Conservation (phyloP, 1,140 invertebrate species). For the Cyclargus thomasi region DNA sequence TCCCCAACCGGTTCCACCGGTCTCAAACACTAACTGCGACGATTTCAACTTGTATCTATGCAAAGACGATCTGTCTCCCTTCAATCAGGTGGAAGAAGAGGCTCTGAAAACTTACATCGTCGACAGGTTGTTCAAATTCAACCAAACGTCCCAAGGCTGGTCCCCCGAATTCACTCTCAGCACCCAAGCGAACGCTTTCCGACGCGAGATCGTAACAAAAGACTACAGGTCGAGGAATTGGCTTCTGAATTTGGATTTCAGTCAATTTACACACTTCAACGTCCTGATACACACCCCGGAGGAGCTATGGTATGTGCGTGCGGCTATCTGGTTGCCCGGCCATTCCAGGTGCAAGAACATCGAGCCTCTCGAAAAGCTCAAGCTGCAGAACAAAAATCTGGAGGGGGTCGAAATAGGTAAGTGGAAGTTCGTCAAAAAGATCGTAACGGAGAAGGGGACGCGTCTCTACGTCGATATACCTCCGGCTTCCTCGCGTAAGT, state of each 20-base stretch:
- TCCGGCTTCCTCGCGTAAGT: slow-evolving; percentile 45
- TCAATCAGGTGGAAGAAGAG: slow-evolving; percentile 36
- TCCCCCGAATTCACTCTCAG: slow-evolving; percentile 56
- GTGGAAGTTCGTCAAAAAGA: slow-evolving; percentile 63
- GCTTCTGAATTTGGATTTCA: slow-evolving; percentile 54
- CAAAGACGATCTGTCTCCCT: slow-evolving; percentile 52
- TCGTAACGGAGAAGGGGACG: slow-evolving; percentile 50
- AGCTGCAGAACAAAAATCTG: slow-evolving; percentile 52
- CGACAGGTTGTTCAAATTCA: slow-evolving; percentile 39
- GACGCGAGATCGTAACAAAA: slow-evolving; percentile 47
- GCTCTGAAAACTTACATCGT: slow-evolving; percentile 47
- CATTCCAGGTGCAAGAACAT: slow-evolving; percentile 49
- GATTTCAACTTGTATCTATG: slow-evolving; percentile 49
- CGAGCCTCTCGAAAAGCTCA: slow-evolving; percentile 51
- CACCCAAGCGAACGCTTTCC: slow-evolving; percentile 42
- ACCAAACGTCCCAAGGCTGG: slow-evolving; percentile 40
- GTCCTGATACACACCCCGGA: slow-evolving; percentile 56
- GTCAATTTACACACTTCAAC: slow-evolving; percentile 38
- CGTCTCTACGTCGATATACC: slow-evolving; percentile 63
- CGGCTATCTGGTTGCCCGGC: slow-evolving; percentile 65
- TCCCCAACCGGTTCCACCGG: background rate
- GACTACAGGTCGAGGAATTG: slow-evolving; percentile 48
- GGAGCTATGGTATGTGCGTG: slow-evolving; percentile 60
- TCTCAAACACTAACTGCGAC: background rate
- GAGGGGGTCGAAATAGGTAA: slow-evolving; percentile 51